Evolutionary conservation across 2,797 vertebrate species (phyloP), one percentile per base, ranked within the genome.

Genomic region (Anguilla megastoma): DNA sequence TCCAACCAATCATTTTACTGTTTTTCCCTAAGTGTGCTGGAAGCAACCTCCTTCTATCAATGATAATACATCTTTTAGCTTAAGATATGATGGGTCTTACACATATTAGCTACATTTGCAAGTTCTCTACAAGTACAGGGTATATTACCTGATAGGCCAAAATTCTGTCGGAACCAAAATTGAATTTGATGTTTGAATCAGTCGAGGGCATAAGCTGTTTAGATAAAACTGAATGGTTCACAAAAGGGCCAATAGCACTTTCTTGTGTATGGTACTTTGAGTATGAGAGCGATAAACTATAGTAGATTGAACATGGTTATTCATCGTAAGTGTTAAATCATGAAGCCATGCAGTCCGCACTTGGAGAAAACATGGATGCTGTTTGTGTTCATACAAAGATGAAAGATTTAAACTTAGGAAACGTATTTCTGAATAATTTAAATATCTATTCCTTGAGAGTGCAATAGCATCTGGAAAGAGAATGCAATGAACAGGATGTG

Each of bases 391-490:
- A 69, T 74, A 27, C n/a, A 30, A 71, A 30, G 27, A 74, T 30
- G 30, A 10, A n/a, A 69, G 27, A n/a, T 27, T 74, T 33, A 74
- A 74, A 74, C 69, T 14, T 3, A 36, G 58, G 89, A 89, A 87
- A 90, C 66, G 84, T 89, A 84, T 74, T 88, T 86, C 90, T 86
- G 71, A 88, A 82, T 63, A 89, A 90, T 90, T 85, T 0, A 86
- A 69, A 76, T 33, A 84, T 86, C 76, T 92, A 86, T 90, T 87
- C 36, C 8, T 33, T 86, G 58, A 86, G 14, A 66, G 60, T 86
- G 85, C 56, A 85, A 63, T 66, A 66, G 85, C 33, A 66, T 45
- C 58, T 66, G 56, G 21, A 85, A 54, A 36, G n/a, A 84, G 83
- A 84, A 50, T 84, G 82, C 80, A 84, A 84, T 84, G 21, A 84